Evolutionary conservation across 2,113 vertebrate genomes (phyloP), one percentile per base, ranked within the genome.

Genomic region (Rhombomys opimus): DNA sequence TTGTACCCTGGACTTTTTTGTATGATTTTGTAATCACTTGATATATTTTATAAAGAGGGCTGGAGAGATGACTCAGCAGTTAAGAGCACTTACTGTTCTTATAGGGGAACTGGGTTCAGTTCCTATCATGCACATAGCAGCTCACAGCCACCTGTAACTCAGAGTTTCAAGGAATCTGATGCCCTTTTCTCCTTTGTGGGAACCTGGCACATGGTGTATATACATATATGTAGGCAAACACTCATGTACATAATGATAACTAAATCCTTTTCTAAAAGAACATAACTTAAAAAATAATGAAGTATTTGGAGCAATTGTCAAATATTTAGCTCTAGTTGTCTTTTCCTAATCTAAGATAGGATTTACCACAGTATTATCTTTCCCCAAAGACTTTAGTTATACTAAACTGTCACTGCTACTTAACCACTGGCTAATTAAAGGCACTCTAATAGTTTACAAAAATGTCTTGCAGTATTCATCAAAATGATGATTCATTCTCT

Each of bases 351-450:
- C 57, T 91, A 87, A 92, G 4, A 15, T 72, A 92, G 54, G 65
- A 85, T 97, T 96, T 80, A 46, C 61, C 82, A 85, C 25, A 95
- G 52, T 35, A 93, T 50, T 72, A 15, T 68, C 46, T 91, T 92
- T 91, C 91, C 50, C 23, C 23, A 54, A 95, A 95, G 90, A 86
- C 35, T 92, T 76, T 88, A 93, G 57, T 96, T 81, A 9, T 68
- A 96, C 87, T 96, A 73, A 96, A 90, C 95, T 95, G 52, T 50
- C 20, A 84, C 41, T 35, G 23, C 77, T 50, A 5, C 41, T 95
- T 96, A 95, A 87, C 63, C 84, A 94, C 54, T 77, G 35, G 65
- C 80, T 90, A 75, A 89, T 97, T 96, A 96, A 93, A 96, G 77
- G 11, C 22, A 84, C 41, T 94, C 41, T 86, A 35, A 86, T 97